Base-by-base conservation (phyloP, 2,888 invertebrate species). In the Exocentrus adspersus region DNA sequence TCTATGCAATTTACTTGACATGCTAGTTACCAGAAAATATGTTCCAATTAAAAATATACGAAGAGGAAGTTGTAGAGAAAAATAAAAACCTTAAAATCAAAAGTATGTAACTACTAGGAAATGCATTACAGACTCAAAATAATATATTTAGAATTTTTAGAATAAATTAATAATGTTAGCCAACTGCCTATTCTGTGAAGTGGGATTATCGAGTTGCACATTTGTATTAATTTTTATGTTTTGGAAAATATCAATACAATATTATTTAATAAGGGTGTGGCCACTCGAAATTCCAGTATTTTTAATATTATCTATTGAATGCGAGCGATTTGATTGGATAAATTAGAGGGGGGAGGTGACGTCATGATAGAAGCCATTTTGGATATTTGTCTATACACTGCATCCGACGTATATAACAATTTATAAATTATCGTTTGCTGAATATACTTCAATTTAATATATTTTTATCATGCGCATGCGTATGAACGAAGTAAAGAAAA, bases 361-460 rank as follows among this genome's bases (percentile, higher is more conserved):
- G 73, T 75, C 68, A 69, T 64, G 41, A 52, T 70, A 70, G 64
- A 67, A 60, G 72, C 72, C 72, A 72, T 72, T 70, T 72, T 72
- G 72, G 64, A 67, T 68, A 67, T 69, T 70, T 59, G 67, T 64
- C 67, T 68, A 71, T 69, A 66, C 63, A 69, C 60, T 59, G 65
- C 51, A 68, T 37, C 32, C 61, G 64, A 63, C 65, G 62, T 61
- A 64, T 64, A 58, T 59, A 70, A 66, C 67, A 68, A 63, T 65
- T 67, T 66, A 70, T 70, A 70, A 70, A 68, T 70, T 64, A 68
- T 70, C 62, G 64, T 68, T 67, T 53, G 63, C 59, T 61, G 58
- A 56, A 60, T 30, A 62, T 46, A 53, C 41, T 62, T 65, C 46
- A 68, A 61, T 68, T 62, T 65, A 64, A 70, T 64, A 65, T 65